Base-by-base conservation (phyloP, 2,113 vertebrate genomes). In the Cephalopholis sonnerati region DNA sequence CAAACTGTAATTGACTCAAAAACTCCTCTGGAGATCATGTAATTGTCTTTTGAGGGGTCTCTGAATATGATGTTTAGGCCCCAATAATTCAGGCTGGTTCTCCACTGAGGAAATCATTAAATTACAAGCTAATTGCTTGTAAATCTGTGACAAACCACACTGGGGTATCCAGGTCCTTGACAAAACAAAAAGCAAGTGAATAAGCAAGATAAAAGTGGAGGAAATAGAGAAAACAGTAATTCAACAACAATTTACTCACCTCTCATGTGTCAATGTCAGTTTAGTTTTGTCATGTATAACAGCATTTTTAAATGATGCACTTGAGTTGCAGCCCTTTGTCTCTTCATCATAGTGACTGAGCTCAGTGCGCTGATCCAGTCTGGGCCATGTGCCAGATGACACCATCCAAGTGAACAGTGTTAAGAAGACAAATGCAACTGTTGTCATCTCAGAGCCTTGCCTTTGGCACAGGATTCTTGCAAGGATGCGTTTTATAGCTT, bases 361-460 rank as follows among this genome's bases (percentile, higher is more conserved):
- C 58, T 85, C 82, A 50, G 50, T 4, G 9, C 68, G 48, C 54
- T 70, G 81, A 72, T 87, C 57, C 58, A 51, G 82, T 46, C 46
- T 75, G 70, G 74, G 25, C 78, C 84, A 79, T 76, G 64, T 76
- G 80, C 77, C 88, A 54, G 71, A 86, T 44, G 81, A 73, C 80
- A 84, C 82, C 51, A 82, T 92, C 89, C 93, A 86, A 65, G 85
- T 85, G 39, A 94, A 84, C 63, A 95, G 91, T 86, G 85, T 89
- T 53, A 94, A 65, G 79, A 93, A 77, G 81, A 93, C 57, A 67
- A 95, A 65, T 63, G 79, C 73, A 50, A 87, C 70, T 83, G 87
- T 32, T 92, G 89, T 95, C 95, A 96, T 96, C 80, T 93, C 93
- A 89, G 83, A 94, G 86, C 69, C 72, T 92, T 25, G 72, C 87